A percentile compares a stretch with the other conserved stretches of the same genome.
phyloP scores from a whole-genome alignment of 2,797 vertebrate genomes.

The Chromobotia macracanthus region DNA sequence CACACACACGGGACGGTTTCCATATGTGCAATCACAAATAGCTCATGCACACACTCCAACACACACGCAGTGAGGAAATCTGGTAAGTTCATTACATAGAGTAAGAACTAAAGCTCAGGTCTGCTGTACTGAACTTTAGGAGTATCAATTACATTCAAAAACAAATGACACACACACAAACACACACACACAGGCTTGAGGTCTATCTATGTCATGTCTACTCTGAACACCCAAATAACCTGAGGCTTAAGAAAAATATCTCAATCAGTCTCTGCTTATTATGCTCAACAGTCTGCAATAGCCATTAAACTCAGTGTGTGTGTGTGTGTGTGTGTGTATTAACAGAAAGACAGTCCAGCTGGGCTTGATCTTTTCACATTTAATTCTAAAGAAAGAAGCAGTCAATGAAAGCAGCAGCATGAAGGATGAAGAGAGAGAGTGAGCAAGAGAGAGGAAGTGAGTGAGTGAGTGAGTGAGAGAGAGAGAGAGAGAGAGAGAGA shows the following conservation, averaged over 20 bases:
- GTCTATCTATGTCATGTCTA: slow-evolving; percentile 37
- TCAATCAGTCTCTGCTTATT: slow-evolving; percentile 54
- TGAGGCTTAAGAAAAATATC: slow-evolving; percentile 43
- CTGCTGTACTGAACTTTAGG: slow-evolving; percentile 46
- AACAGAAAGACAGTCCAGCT: slow-evolving; percentile 42
- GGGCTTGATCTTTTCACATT: slow-evolving; percentile 41
- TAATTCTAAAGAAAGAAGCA: slow-evolving; percentile 15
- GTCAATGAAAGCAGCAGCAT: slow-evolving; percentile 26
- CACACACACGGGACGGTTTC: slow-evolving; percentile 41
- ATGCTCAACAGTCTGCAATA: slow-evolving; percentile 47
- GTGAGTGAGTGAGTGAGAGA: no score
- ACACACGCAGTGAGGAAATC: slow-evolving; percentile 24
- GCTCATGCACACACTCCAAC: slow-evolving; percentile 12
- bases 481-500: no score
- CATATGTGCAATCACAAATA: slow-evolving; percentile 48
- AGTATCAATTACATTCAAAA: slow-evolving; percentile 57
- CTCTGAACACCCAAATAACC: slow-evolving; percentile 54
- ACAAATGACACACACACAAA: slow-evolving; percentile 49
- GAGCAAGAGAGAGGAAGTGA: no score
- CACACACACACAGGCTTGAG: slow-evolving; percentile 22
- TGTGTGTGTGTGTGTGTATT: slow-evolving; percentile 26
- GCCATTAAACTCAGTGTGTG: slow-evolving; percentile 32
- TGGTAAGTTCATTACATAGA: slow-evolving; percentile 59
- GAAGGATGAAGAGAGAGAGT: background rate
- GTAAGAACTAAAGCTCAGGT: slow-evolving; percentile 41